Percentiles rank a stretch among this genome's conserved stretches.
Evolutionary conservation across 2,113 vertebrate genomes (phyloP).

Genomic region (Xyliphius kryptos): DNA sequence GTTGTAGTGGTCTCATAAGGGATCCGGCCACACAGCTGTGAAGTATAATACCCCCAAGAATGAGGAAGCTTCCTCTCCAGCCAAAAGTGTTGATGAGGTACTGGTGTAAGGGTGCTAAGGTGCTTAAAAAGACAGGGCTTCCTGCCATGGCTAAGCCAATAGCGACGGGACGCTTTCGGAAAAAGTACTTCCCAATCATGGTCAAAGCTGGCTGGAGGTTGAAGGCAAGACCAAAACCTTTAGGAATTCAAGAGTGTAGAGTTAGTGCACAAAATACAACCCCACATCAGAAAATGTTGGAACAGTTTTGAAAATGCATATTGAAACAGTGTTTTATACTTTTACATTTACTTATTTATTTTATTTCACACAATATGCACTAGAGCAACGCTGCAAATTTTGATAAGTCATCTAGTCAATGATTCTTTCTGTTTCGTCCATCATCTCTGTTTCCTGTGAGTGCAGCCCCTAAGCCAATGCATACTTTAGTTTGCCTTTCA

Average conservation of each 20-base stretch:
- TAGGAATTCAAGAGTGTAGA: slow-evolving; percentile 26
- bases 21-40: slow-evolving; percentile 90
- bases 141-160: slow-evolving; percentile 95
- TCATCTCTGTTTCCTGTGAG: too few relatives aligned
- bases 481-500: too few relatives aligned
- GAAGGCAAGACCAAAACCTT: slow-evolving; percentile 92
- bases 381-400: too few relatives aligned
- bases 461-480: too few relatives aligned
- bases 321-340: too few relatives aligned
- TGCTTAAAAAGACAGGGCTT: slow-evolving; percentile 94
- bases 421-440: too few relatives aligned
- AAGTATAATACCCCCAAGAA: slow-evolving; percentile 83
- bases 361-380: too few relatives aligned
- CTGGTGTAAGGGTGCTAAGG: slow-evolving; percentile 91
- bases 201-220: slow-evolving; percentile 95
- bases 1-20: slow-evolving; percentile 84
- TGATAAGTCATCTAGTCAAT: too few relatives aligned
- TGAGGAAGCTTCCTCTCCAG: slow-evolving; percentile 93
- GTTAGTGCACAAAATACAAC: too few relatives aligned
- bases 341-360: too few relatives aligned
- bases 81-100: slow-evolving; percentile 89
- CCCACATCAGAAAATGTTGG: slow-evolving; percentile 26
- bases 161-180: slow-evolving; percentile 84
- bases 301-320: too few relatives aligned
- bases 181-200: slow-evolving; percentile 95